These are phyloP conservation scores for Chaetorhynchus papuensis DNA, from an alignment of 2,113 vertebrate species.

Conservation along the genomic window DNA sequence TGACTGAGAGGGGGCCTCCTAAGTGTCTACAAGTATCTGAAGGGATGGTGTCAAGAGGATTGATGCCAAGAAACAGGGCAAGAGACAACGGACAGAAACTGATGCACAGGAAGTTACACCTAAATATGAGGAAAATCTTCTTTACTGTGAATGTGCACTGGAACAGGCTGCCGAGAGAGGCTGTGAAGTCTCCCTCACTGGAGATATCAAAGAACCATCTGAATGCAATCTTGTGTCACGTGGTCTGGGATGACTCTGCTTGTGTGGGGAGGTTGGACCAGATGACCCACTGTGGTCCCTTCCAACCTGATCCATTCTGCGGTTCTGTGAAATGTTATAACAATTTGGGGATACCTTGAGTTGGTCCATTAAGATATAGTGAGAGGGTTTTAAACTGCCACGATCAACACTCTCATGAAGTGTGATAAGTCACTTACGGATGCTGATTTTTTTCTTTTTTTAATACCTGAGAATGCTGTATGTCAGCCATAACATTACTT, in stretches of 20 bases:
- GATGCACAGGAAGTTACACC: not conserved
- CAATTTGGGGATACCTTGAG: not conserved
- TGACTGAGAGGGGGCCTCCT: not conserved
- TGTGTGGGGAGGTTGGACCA: not conserved
- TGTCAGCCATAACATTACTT: not conserved
- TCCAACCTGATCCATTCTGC: not conserved
- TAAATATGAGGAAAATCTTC: not conserved
- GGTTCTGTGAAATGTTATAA: not conserved
- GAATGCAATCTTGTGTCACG: not conserved
- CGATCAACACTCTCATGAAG: not conserved
- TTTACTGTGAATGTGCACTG: not conserved
- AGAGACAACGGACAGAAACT: not conserved
- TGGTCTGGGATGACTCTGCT: not conserved
- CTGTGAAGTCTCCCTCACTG: not conserved
- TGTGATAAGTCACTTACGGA: not conserved
- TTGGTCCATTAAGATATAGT: not conserved
- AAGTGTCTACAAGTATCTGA: not conserved
- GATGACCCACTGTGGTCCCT: not conserved
- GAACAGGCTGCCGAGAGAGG: fast-evolving
- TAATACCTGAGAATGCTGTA: not conserved
- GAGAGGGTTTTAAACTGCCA: not conserved
- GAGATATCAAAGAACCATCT: not conserved
- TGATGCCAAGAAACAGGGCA: fast-evolving
- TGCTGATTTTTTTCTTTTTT: not conserved
- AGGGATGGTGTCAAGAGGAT: not conserved